A percentile compares a stretch with the other conserved stretches of the same genome.
Conservation (phyloP, 2,888 invertebrate species). For the Macropis europaea region DNA sequence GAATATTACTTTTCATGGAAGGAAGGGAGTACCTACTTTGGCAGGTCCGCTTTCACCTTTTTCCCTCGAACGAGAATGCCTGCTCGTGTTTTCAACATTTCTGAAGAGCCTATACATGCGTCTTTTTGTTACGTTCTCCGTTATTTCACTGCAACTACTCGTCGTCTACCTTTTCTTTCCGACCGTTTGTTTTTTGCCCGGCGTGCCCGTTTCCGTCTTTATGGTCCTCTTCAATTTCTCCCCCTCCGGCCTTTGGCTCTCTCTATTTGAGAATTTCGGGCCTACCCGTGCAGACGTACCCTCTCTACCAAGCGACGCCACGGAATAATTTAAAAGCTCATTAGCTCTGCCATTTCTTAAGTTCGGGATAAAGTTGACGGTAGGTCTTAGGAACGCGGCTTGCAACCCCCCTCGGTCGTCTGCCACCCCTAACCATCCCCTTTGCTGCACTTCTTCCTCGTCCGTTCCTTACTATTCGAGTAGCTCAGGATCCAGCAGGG, state of each 20-base stretch:
- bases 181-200: slow-evolving; percentile 25
- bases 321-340: slow-evolving; percentile 78
- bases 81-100: neutral
- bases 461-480: slow-evolving; percentile 45
- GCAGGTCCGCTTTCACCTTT: too few species aligned
- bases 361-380: slow-evolving; percentile 72
- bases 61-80: neutral
- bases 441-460: slow-evolving; percentile 38
- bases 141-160: slow-evolving; percentile 10
- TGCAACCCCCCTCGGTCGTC: neutral
- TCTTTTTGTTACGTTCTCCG: slow-evolving; percentile 32
- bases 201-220: slow-evolving; percentile 21
- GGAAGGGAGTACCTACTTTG: too few species aligned
- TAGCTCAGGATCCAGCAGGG: slow-evolving; percentile 48
- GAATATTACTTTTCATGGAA: too few species aligned
- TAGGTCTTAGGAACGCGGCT: slow-evolving; percentile 46
- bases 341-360: slow-evolving; percentile 76
- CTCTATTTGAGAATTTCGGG: slow-evolving; percentile 46
- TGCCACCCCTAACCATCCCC: neutral
- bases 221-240: slow-evolving; percentile 19
- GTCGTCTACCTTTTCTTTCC: neutral
- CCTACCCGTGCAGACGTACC: slow-evolving; percentile 45
- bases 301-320: slow-evolving; percentile 35
- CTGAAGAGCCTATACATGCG: slow-evolving; percentile 17
- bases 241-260: neutral